Percentiles rank a stretch among this genome's conserved stretches.
Evolutionary conservation across 2,888 invertebrate genomes (phyloP).

Genomic region (Luperina testacea): DNA sequence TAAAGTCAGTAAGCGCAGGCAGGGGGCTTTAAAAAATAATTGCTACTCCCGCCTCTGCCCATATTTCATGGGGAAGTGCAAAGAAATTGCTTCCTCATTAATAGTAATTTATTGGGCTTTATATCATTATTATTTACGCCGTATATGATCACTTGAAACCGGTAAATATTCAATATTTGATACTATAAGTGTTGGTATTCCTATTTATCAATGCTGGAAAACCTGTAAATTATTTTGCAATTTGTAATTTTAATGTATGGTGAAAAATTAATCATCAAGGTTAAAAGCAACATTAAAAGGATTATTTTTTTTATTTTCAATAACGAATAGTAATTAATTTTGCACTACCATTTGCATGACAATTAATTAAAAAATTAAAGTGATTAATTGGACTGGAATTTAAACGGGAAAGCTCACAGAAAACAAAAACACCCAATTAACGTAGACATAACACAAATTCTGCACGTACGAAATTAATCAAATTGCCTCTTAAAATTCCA

Average conservation of each 20-base stretch:
- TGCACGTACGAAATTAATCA: constrained; percentile 68
- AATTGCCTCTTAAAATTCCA: constrained; percentile 79
- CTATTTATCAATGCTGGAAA: constrained; percentile 45
- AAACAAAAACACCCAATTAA: constrained; percentile 56
- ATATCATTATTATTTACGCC: constrained; percentile 67
- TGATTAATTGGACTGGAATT: constrained; percentile 53
- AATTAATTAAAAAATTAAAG: constrained; percentile 49
- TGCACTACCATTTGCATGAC: constrained; percentile 23
- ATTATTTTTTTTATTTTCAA: constrained; percentile 26
- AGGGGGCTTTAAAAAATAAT: constrained; percentile 79
- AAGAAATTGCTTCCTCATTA: constrained; percentile 71
- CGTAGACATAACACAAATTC: constrained; percentile 53
- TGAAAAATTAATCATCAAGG: constrained; percentile 24
- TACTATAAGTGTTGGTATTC: constrained; percentile 42
- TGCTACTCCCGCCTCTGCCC: constrained; percentile 66
- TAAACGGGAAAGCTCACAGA: constrained; percentile 42
- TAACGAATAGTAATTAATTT: constrained; percentile 31
- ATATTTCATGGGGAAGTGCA: constrained; percentile 67
- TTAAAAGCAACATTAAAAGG: constrained; percentile 5
- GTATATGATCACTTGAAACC: constrained; percentile 44
- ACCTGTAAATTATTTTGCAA: constrained; percentile 37
- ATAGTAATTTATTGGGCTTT: constrained; percentile 70
- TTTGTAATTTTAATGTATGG: constrained; percentile 17
- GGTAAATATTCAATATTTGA: constrained; percentile 44
- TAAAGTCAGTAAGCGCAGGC: constrained; percentile 67